Evolutionary conservation across 2,888 invertebrate genomes (phyloP).

Genomic region (Andrena minutula): DNA sequence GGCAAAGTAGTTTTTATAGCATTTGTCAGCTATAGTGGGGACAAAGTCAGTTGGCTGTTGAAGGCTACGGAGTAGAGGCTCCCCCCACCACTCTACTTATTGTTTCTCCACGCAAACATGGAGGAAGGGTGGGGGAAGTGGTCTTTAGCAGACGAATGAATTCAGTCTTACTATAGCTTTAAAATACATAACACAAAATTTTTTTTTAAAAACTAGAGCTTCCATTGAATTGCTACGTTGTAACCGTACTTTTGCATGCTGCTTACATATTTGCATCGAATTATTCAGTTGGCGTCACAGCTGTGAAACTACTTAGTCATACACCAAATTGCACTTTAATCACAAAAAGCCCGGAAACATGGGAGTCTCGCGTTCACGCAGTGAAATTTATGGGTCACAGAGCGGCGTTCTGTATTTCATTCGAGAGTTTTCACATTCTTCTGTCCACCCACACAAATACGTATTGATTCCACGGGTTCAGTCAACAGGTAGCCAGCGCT

Average conservation of each 20-base stretch:
- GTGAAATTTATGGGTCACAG: too few relatives aligned
- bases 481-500: slow-evolving; percentile 58
- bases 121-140: neutral
- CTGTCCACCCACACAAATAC: slow-evolving; percentile 39
- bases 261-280: too few relatives aligned
- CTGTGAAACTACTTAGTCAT: too few relatives aligned
- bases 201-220: too few relatives aligned
- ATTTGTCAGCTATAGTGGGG: neutral
- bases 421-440: slow-evolving; percentile 40
- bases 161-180: too few relatives aligned
- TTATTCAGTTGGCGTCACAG: too few relatives aligned
- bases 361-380: too few relatives aligned
- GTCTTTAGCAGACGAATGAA: neutral
- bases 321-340: too few relatives aligned
- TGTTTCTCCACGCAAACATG: neutral
- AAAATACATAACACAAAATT: too few relatives aligned
- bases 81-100: neutral
- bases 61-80: neutral
- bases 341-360: neutral
- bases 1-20: neutral
- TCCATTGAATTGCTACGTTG: too few relatives aligned
- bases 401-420: neutral
- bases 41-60: neutral
- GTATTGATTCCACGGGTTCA: slow-evolving; percentile 48
- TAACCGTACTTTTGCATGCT: too few relatives aligned